Evolutionary conservation across 2,113 vertebrate species (phyloP).

Genomic region (Triplophysa dalaica): DNA sequence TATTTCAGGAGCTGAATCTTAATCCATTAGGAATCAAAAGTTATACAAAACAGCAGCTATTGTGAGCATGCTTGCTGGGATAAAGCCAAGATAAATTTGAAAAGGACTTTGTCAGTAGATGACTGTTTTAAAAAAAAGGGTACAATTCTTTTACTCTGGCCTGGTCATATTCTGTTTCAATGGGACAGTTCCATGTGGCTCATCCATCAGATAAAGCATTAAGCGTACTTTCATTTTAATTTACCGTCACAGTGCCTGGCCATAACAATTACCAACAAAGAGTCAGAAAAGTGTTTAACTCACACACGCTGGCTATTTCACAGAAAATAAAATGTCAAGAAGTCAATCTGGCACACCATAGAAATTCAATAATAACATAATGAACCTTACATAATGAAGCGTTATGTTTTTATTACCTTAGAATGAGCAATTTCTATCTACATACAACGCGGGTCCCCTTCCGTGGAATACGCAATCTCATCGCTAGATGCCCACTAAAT

Average conservation of each 20-base stretch:
- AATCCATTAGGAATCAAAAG: slow-evolving; percentile 13
- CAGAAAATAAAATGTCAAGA: not conserved
- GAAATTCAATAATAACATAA: too few species aligned
- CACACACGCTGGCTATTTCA: not conserved
- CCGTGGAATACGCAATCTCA: too few species aligned
- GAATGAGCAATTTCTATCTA: too few species aligned
- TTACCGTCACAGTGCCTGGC: not conserved
- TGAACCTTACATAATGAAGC: too few species aligned
- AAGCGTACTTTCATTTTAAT: slow-evolving; percentile 6
- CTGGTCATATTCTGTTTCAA: slow-evolving; percentile 16
- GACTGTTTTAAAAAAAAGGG: not conserved
- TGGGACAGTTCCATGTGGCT: not conserved
- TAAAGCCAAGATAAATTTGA: not conserved
- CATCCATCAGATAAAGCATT: not conserved
- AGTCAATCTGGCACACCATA: not conserved
- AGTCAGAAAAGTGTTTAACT: not conserved
- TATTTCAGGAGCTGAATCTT: not conserved
- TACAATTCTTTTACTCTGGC: not conserved
- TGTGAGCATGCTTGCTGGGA: not conserved
- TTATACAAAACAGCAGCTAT: not conserved
- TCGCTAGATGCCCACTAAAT: too few species aligned
- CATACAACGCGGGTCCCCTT: too few species aligned
- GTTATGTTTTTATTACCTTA: too few species aligned
- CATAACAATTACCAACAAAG: not conserved
- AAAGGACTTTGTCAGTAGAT: not conserved